These are phyloP conservation scores for Macrotus californicus DNA, from an alignment of 2,113 vertebrate genomes.

Conservation along the genomic window DNA sequence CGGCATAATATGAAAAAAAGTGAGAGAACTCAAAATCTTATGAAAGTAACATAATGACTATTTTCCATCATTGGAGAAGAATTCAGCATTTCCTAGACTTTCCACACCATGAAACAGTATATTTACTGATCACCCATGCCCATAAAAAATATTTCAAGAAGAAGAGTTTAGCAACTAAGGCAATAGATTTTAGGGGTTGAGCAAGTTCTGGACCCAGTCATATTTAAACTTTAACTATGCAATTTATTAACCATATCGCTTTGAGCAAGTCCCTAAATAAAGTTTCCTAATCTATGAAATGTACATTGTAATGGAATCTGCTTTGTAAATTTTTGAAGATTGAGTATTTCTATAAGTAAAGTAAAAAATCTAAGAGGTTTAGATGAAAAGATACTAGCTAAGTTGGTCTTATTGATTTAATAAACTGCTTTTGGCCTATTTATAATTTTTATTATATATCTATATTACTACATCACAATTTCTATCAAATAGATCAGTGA, in stretches of 20 bases:
- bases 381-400: background rate
- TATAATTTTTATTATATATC: background rate
- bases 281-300: background rate
- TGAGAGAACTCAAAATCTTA: background rate
- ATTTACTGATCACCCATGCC: background rate
- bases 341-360: slow-evolving; percentile 17
- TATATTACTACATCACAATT: background rate
- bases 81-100: background rate
- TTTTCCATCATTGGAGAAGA: background rate
- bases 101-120: background rate
- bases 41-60: background rate
- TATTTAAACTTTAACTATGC: background rate
- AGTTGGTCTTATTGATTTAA: background rate
- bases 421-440: background rate
- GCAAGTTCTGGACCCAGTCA: background rate
- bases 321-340: background rate
- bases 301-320: background rate
- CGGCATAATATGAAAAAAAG: background rate
- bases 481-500: background rate
- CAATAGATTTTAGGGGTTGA: background rate
- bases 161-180: background rate
- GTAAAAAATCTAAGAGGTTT: background rate
- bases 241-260: background rate
- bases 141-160: background rate
- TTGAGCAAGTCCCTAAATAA: background rate